A percentile compares a stretch with the other conserved stretches of the same genome.
phyloP scores from a whole-genome alignment of 92 coral and sea anemone genomes.

The Phenganax subtilis region DNA sequence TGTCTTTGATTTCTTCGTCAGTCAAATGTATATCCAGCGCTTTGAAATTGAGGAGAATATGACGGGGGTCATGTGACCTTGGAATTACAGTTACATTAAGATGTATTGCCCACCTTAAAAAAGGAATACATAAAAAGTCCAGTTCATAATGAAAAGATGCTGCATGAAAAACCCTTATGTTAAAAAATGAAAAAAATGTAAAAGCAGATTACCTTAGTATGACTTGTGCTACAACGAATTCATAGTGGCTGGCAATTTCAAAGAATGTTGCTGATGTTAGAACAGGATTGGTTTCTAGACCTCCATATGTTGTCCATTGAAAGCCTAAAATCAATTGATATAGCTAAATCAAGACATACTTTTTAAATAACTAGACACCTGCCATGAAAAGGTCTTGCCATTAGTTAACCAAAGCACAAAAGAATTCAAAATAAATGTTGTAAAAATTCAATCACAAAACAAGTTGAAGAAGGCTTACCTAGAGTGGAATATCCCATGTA shows the following conservation, averaged over 20 bases:
- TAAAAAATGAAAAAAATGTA: too few species aligned
- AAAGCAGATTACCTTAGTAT: not conserved
- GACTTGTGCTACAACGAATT: slow-evolving; percentile 77
- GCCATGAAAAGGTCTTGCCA: too few species aligned
- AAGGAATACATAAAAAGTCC: not conserved
- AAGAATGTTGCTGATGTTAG: slow-evolving; percentile 56
- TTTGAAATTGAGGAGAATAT: slow-evolving; percentile 75
- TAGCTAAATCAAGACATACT: not conserved
- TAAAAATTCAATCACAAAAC: too few species aligned
- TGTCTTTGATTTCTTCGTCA: slow-evolving; percentile 59
- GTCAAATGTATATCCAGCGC: slow-evolving; percentile 69
- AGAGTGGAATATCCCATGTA: slow-evolving; percentile 91
- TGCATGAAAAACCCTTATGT: too few species aligned
- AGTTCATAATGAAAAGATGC: too few species aligned
- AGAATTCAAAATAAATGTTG: too few species aligned
- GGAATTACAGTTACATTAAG: slow-evolving; percentile 88
- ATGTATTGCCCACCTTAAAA: slow-evolving; percentile 93
- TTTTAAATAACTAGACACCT: not conserved
- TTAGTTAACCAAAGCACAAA: too few species aligned
- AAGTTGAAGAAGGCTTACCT: slow-evolving; percentile 46
- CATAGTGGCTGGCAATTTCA: slow-evolving; percentile 81
- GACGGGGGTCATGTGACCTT: slow-evolving; percentile 76
- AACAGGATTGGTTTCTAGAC: slow-evolving; percentile 81
- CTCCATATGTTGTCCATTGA: slow-evolving; percentile 81
- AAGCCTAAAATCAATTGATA: slow-evolving; percentile 48